Conservation (phyloP, 2,888 invertebrate genomes). For the Thera britannica region DNA sequence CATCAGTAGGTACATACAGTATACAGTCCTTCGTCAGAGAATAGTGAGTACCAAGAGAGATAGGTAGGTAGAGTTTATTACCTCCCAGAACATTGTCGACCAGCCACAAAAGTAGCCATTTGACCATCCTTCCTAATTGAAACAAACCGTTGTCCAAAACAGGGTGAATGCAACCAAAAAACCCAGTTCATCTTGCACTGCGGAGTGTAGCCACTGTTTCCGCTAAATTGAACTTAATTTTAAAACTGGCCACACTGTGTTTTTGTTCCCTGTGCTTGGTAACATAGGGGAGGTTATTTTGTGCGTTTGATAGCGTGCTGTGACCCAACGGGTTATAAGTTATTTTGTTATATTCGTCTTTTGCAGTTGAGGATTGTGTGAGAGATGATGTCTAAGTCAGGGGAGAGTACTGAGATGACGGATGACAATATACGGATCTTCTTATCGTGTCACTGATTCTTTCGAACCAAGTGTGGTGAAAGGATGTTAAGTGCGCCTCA, state of each 20-base stretch:
- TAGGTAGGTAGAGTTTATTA: slow-evolving; percentile 3
- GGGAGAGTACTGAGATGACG: too few species aligned
- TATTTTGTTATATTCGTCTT: slow-evolving; percentile 10
- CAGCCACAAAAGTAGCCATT: slow-evolving; percentile 2
- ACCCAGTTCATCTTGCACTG: slow-evolving; percentile 55
- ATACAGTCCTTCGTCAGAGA: background rate
- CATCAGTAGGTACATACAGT: too few species aligned
- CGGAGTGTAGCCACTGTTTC: slow-evolving; percentile 55
- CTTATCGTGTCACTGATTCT: too few species aligned
- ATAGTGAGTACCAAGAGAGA: background rate
- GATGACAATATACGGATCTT: too few species aligned
- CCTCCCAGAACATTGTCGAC: slow-evolving; percentile 16
- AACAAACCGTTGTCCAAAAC: slow-evolving; percentile 35
- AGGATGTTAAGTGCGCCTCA: too few species aligned
- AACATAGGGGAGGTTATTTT: slow-evolving; percentile 46
- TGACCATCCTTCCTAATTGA: slow-evolving; percentile 31
- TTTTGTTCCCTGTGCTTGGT: slow-evolving; percentile 60
- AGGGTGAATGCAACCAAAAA: slow-evolving; percentile 46
- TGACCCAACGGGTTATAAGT: slow-evolving; percentile 11
- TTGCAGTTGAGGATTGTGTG: slow-evolving; percentile 1
- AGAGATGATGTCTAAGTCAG: too few species aligned
- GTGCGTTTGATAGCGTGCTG: slow-evolving; percentile 10
- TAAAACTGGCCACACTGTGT: slow-evolving; percentile 73
- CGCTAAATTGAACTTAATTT: slow-evolving; percentile 72
- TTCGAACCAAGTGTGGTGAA: too few species aligned